A percentile compares a stretch with the other conserved stretches of the same genome.
Evolutionary conservation across 2,113 vertebrate genomes (phyloP).

Genomic region (Hydropotes inermis): DNA sequence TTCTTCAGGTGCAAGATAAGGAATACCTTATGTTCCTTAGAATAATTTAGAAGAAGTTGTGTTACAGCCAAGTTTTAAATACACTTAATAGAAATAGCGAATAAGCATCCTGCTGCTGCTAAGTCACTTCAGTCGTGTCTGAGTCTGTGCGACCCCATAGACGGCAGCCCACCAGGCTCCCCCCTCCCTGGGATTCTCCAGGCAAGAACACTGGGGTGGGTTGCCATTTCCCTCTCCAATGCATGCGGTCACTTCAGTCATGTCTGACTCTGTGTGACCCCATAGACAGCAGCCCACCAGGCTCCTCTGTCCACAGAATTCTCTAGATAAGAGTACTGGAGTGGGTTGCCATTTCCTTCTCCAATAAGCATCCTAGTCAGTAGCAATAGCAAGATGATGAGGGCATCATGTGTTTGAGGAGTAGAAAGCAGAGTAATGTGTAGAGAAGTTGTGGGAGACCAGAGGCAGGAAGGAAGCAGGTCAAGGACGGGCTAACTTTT

Average conservation of each 20-base stretch:
- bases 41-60: background rate
- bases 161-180: no score
- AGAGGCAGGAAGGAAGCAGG: background rate
- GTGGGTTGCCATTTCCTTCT: background rate
- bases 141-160: background rate
- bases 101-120: background rate
- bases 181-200: no score
- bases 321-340: background rate
- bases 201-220: no score
- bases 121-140: accelerated
- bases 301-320: background rate
- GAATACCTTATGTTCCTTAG: background rate
- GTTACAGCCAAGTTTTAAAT: background rate
- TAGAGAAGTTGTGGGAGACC: background rate
- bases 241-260: no score
- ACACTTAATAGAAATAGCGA: background rate
- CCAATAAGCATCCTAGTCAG: background rate
- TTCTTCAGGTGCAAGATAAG: background rate
- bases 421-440: background rate
- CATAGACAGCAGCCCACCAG: background rate
- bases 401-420: background rate
- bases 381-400: background rate
- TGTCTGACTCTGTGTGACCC: background rate
- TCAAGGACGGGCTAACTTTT: background rate
- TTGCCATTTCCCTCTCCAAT: no score